phyloP scores from a whole-genome alignment of 2,113 vertebrate genomes.

The Junco hyemalis region DNA sequence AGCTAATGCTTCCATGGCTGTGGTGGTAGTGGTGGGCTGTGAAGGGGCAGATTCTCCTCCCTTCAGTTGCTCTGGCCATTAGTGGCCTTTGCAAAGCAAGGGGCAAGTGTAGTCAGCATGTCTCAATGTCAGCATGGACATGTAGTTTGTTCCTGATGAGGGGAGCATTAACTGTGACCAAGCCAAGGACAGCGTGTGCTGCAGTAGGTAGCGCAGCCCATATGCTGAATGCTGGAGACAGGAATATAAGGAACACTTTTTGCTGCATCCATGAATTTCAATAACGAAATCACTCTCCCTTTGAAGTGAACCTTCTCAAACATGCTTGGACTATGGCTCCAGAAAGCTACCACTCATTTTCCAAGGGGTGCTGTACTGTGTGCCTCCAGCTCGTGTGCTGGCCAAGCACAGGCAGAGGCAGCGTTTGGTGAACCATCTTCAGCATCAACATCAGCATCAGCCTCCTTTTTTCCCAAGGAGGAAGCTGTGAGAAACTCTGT shows the following conservation, averaged over 20 bases:
- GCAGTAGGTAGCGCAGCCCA: neutral
- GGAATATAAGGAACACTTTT: neutral
- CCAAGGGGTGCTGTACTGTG: neutral
- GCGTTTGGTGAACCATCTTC: neutral
- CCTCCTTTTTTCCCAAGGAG: neutral
- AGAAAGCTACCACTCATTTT: neutral
- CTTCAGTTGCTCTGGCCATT: neutral
- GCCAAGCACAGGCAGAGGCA: neutral
- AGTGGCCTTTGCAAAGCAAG: neutral
- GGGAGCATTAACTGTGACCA: neutral
- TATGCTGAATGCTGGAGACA: neutral
- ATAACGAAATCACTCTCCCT: neutral
- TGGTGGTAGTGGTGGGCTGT: neutral
- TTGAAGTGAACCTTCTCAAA: neutral
- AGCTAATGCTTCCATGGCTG: neutral
- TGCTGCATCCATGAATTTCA: neutral
- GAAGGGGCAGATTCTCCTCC: accelerated
- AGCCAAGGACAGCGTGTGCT: accelerated
- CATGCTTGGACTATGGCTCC: accelerated
- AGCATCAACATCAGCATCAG: neutral
- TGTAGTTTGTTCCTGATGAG: neutral
- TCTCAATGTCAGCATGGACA: neutral
- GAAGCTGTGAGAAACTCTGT: neutral
- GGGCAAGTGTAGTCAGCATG: neutral
- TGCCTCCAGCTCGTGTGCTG: neutral